A percentile compares a stretch with the other conserved stretches of the same genome.
Conservation (phyloP, 2,797 vertebrate genomes). For the Miichthys miiuy region DNA sequence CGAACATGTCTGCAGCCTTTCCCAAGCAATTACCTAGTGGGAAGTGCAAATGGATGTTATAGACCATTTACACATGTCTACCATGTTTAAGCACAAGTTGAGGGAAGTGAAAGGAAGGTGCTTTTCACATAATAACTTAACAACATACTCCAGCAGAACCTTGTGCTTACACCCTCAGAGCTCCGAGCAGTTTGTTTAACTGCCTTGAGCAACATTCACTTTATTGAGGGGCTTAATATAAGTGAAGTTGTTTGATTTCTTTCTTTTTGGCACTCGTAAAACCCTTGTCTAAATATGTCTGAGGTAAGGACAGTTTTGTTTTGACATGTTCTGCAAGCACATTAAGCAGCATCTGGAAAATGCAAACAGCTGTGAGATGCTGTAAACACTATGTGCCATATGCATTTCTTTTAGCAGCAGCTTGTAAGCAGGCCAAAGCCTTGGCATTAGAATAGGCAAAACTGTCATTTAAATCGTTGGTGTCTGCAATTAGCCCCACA, state of each 20-base stretch:
- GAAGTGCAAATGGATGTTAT: constrained; percentile 36
- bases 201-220: constrained; percentile 18
- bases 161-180: constrained; percentile 18
- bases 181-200: constrained; percentile 19
- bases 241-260: constrained; percentile 6
- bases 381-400: constrained; percentile 50
- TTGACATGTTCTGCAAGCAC: constrained; percentile 20
- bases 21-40: background rate
- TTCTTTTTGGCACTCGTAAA: background rate
- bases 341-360: constrained; percentile 30
- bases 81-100: constrained; percentile 10
- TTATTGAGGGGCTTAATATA: constrained; percentile 8
- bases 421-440: constrained; percentile 31
- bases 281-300: constrained; percentile 17
- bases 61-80: constrained; percentile 56
- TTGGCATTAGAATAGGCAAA: constrained; percentile 14
- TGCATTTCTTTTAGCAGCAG: constrained; percentile 28
- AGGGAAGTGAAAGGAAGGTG: constrained; percentile 39
- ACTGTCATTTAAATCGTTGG: constrained; percentile 48
- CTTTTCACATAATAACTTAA: constrained; percentile 40
- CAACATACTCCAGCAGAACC: constrained; percentile 68
- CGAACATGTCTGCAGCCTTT: background rate
- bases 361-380: constrained; percentile 44
- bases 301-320: constrained; percentile 28
- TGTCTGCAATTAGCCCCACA: constrained; percentile 38